Conservation (phyloP, 2,113 vertebrate species). For the Indri indri region DNA sequence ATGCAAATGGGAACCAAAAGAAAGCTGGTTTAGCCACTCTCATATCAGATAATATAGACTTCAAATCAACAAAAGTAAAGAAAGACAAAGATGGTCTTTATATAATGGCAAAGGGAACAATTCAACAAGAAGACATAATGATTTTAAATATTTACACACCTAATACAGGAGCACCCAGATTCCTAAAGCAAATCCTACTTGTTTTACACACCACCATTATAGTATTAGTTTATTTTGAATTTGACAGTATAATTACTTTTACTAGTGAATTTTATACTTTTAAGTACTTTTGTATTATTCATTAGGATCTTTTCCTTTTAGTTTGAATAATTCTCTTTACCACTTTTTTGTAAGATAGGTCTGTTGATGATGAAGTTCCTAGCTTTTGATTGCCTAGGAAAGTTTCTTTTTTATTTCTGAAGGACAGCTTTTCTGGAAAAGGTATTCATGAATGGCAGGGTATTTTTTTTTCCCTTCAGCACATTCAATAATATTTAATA, state of each 20-base stretch:
- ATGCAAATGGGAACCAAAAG: too few relatives aligned
- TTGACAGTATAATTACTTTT: not conserved
- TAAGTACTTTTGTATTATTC: not conserved
- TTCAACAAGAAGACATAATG: too few relatives aligned
- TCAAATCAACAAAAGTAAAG: too few relatives aligned
- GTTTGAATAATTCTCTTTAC: not conserved
- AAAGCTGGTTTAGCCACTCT: too few relatives aligned
- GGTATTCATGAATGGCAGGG: not conserved
- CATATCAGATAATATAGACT: too few relatives aligned
- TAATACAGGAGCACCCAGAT: too few relatives aligned
- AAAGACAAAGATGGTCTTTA: too few relatives aligned
- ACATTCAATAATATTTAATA: too few relatives aligned
- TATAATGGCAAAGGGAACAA: too few relatives aligned
- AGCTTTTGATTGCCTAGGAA: not conserved
- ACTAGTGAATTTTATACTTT: not conserved
- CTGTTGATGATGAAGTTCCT: not conserved
- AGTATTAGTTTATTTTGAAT: not conserved
- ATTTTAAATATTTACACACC: too few relatives aligned
- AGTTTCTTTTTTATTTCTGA: not conserved
- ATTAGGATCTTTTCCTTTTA: not conserved
- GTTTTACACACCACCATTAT: not conserved
- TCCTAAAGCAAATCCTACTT: not conserved
- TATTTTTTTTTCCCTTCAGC: not conserved
- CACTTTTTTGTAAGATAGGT: not conserved
- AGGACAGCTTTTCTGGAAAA: not conserved